Evolutionary conservation across 2,797 vertebrate genomes (phyloP).

Genomic region (Diplodus puntazzo): DNA sequence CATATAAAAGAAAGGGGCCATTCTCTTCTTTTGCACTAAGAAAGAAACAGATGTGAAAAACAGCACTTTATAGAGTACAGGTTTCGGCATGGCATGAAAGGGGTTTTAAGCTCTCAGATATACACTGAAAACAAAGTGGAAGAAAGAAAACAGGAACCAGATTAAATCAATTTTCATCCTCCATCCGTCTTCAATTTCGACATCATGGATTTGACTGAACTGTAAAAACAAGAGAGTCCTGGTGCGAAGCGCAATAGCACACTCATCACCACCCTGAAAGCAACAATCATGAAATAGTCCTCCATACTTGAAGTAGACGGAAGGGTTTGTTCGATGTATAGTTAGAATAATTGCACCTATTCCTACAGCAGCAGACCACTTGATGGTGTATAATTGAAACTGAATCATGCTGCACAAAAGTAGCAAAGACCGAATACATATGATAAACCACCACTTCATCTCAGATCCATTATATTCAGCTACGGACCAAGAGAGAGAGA

Average conservation of each 20-base stretch:
- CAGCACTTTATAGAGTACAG: conserved; percentile 74
- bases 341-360: conserved; percentile 27
- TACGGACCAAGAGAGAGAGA: conserved; percentile 2
- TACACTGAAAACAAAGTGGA: conserved; percentile 78
- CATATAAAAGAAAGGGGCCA: conserved; percentile 47
- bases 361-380: conserved; percentile 13
- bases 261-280: conserved; percentile 54
- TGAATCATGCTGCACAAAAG: conserved; percentile 25
- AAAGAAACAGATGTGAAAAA: conserved; percentile 82
- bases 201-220: conserved; percentile 68
- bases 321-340: conserved; percentile 30
- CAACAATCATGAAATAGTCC: conserved; percentile 33
- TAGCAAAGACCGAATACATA: background rate
- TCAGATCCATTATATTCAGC: conserved; percentile 22
- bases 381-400: conserved; percentile 17
- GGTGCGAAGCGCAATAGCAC: conserved; percentile 46
- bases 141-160: conserved; percentile 81
- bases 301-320: conserved; percentile 35
- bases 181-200: conserved; percentile 80
- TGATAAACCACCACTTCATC: background rate
- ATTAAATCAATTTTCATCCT: conserved; percentile 82
- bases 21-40: conserved; percentile 60
- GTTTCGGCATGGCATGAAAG: conserved; percentile 80
- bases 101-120: conserved; percentile 76
- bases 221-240: conserved; percentile 67